Percentiles rank a stretch among this genome's conserved stretches.
Conservation (phyloP, 1,140 invertebrate species). For the Luehdorfia chinensis region DNA sequence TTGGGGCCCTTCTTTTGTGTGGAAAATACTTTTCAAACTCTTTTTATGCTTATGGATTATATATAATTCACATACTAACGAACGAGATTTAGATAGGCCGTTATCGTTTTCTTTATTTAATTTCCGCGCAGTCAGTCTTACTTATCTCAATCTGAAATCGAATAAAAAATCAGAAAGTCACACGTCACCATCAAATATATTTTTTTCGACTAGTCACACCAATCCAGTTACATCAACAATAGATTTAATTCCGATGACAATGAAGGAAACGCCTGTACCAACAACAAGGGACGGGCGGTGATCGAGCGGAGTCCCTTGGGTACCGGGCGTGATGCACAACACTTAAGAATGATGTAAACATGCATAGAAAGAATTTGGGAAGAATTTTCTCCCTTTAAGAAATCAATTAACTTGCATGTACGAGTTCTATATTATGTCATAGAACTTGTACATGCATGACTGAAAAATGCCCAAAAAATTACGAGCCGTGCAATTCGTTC, state of each 20-base stretch:
- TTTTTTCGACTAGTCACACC: slow-evolving; percentile 11
- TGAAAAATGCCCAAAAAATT: too few relatives aligned
- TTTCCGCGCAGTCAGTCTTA: not conserved
- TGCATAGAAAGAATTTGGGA: not conserved
- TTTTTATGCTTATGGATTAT: too few relatives aligned
- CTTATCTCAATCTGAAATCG: not conserved
- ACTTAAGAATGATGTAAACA: slow-evolving; percentile 1
- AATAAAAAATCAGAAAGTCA: slow-evolving; percentile 1
- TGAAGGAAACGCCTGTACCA: not conserved
- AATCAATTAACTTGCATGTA: too few relatives aligned
- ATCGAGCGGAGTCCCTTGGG: slow-evolving; percentile 28
- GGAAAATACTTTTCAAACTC: too few relatives aligned
- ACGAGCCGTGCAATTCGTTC: too few relatives aligned
- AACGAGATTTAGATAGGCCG: too few relatives aligned
- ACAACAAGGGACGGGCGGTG: slow-evolving; percentile 18
- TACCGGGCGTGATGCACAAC: not conserved
- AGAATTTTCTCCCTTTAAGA: not conserved
- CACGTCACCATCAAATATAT: slow-evolving; percentile 1
- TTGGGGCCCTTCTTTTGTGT: too few relatives aligned
- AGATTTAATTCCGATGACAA: slow-evolving; percentile 32
- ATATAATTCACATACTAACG: too few relatives aligned
- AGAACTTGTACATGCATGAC: too few relatives aligned
- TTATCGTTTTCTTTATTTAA: not conserved
- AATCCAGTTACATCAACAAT: slow-evolving; percentile 19
- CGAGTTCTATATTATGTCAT: too few relatives aligned